A percentile compares a stretch with the other conserved stretches of the same genome.
These are phyloP conservation scores for Latrodectus hesperus DNA, from an alignment of 2,888 invertebrate genomes.

Conservation along the genomic window DNA sequence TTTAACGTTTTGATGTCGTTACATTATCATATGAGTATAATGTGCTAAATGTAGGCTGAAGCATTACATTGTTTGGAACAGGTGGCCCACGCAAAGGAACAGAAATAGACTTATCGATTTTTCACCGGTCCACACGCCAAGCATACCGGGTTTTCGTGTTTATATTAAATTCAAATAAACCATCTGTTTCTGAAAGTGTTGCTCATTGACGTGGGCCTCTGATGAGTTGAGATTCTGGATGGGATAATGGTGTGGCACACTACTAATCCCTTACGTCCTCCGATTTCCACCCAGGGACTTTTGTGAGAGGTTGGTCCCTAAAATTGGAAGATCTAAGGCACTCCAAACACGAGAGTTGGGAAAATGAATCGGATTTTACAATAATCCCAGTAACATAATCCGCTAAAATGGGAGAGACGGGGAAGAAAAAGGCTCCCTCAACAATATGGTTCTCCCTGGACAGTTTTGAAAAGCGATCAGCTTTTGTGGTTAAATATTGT, in stretches of 20 bases:
- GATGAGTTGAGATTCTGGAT: too few relatives aligned
- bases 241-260: conserved; percentile 8
- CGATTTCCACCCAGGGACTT: conserved; percentile 20
- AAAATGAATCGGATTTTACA: conserved; percentile 40
- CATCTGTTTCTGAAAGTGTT: conserved; percentile 16
- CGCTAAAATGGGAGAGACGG: conserved; percentile 15
- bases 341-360: conserved; percentile 12
- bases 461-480: conserved; percentile 32
- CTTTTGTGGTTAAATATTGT: conserved; percentile 53
- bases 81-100: conserved; percentile 9
- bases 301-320: conserved; percentile 5
- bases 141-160: neutral
- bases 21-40: too few relatives aligned
- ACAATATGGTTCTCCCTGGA: conserved; percentile 33
- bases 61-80: neutral
- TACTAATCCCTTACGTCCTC: conserved; percentile 18
- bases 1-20: too few relatives aligned
- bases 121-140: neutral
- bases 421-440: conserved; percentile 7
- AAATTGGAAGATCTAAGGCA: conserved; percentile 27
- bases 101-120: conserved; percentile 21
- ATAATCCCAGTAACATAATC: conserved; percentile 53
- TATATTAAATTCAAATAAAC: conserved; percentile 28
- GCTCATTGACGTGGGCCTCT: too few relatives aligned
- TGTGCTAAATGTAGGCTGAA: too few relatives aligned